Percentiles rank a stretch among this genome's conserved stretches.
phyloP scores from a whole-genome alignment of 2,888 invertebrate species.

The Nysson spinosus region DNA sequence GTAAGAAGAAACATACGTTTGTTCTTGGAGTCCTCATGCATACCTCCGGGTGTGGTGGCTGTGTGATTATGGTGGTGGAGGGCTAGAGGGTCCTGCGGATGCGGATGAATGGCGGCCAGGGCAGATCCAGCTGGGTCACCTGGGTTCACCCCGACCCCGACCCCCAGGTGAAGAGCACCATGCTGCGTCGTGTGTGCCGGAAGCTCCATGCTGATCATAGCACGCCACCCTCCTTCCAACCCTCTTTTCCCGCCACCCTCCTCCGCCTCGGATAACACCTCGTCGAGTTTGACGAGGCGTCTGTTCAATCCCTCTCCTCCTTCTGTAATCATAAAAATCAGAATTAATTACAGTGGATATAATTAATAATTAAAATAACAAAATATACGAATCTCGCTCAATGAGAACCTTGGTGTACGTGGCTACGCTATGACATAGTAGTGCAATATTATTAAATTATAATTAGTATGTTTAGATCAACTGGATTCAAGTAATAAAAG shows the following conservation, averaged over 20 bases:
- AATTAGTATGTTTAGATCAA: too few species aligned
- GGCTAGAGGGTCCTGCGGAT: constrained; percentile 72
- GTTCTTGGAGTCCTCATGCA: constrained; percentile 75
- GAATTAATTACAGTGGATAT: background rate
- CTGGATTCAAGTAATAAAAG: too few species aligned
- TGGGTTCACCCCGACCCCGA: constrained; percentile 69
- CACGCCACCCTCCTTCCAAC: constrained; percentile 70
- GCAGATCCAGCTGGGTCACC: constrained; percentile 72
- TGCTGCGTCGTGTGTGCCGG: constrained; percentile 74
- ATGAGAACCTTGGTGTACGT: too few species aligned
- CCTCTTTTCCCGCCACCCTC: constrained; percentile 66
- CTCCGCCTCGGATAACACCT: constrained; percentile 64
- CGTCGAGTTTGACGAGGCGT: constrained; percentile 67
- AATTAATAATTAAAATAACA: too few species aligned
- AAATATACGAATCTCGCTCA: too few species aligned
- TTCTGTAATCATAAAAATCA: constrained; percentile 10
- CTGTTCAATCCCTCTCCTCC: constrained; percentile 48
- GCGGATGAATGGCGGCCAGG: constrained; percentile 71
- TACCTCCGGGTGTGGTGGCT: constrained; percentile 72
- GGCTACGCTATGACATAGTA: too few species aligned
- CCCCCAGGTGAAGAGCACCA: constrained; percentile 72
- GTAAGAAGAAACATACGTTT: constrained; percentile 76
- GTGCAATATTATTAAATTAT: too few species aligned
- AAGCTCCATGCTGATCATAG: constrained; percentile 77
- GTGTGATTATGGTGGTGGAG: constrained; percentile 74